Percentiles rank a stretch among this genome's conserved stretches.
Evolutionary conservation across 2,888 invertebrate genomes (phyloP).

Genomic region (Maniola hyperantus): DNA sequence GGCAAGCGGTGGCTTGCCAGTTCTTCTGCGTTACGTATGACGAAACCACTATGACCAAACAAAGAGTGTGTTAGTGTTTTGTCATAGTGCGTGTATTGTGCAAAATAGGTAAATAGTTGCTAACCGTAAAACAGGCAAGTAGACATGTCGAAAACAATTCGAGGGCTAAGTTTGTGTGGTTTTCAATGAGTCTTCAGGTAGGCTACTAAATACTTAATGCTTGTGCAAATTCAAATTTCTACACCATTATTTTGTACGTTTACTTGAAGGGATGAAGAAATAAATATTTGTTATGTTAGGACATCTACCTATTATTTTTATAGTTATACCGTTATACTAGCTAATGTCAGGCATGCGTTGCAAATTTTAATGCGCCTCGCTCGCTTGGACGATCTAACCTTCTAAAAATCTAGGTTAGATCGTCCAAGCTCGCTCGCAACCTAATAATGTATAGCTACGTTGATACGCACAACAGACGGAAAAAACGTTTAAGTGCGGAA

Average conservation of each 20-base stretch:
- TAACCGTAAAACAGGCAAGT: background rate
- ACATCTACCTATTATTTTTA: no score
- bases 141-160: background rate
- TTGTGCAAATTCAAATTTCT: slow-evolving; percentile 9
- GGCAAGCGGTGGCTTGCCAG: no score
- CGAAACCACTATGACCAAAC: background rate
- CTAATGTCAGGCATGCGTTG: no score
- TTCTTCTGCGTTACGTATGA: background rate
- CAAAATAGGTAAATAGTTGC: background rate
- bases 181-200: background rate
- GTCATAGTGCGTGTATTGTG: background rate
- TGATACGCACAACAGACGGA: no score
- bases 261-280: slow-evolving; percentile 2
- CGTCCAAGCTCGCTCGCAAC: no score
- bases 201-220: background rate
- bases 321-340: no score
- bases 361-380: no score
- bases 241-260: background rate
- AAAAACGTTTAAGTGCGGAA: no score
- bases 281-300: background rate
- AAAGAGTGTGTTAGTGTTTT: background rate
- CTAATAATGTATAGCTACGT: no score
- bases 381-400: no score
- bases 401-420: no score
- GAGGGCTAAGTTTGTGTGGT: background rate